Conservation (phyloP, 2,113 vertebrate species). For the Eulacestoma nigropectus region DNA sequence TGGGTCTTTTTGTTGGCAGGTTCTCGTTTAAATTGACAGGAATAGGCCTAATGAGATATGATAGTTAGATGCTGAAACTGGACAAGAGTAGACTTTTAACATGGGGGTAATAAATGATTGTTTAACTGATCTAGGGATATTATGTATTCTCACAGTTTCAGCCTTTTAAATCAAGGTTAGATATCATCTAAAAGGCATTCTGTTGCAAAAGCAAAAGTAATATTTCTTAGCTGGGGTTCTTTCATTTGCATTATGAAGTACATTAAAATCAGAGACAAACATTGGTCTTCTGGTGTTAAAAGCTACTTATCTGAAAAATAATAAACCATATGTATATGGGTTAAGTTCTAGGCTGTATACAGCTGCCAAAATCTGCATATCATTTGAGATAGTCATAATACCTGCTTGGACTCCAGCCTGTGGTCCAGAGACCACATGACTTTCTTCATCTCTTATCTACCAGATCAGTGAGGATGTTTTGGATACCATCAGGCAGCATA, state of each 20-base stretch:
- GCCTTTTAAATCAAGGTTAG: background rate
- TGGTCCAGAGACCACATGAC: background rate
- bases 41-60: background rate
- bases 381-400: background rate
- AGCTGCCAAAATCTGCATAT: background rate
- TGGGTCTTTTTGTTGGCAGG: background rate
- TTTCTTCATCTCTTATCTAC: background rate
- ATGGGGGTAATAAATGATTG: background rate
- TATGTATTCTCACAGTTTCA: background rate
- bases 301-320: background rate
- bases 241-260: background rate
- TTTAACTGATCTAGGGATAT: background rate
- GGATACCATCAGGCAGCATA: background rate
- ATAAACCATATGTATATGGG: too few species aligned
- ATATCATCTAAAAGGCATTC: background rate
- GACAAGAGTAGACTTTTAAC: background rate
- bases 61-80: background rate
- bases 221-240: background rate
- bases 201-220: background rate
- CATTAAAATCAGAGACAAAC: background rate
- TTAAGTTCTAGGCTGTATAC: background rate
- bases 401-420: background rate
- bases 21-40: background rate
- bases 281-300: background rate
- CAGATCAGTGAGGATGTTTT: background rate